Conservation (phyloP, 2,797 vertebrate genomes). For the Chromis chromis region DNA sequence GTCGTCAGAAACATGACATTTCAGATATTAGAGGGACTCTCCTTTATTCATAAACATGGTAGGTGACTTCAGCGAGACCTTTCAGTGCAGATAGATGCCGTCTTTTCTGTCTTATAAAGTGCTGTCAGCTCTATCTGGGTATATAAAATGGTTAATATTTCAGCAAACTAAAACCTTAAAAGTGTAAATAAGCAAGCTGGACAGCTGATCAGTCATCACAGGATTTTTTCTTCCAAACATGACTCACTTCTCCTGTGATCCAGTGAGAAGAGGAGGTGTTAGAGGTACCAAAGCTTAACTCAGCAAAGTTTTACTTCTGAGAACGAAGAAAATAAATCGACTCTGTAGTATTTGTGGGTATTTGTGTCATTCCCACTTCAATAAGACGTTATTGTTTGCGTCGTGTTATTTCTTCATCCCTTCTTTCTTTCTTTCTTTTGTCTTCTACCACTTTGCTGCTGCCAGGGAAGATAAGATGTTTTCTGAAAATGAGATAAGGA, state of each 20-base stretch:
- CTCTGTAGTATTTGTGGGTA: slow-evolving; percentile 16
- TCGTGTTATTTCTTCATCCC: slow-evolving; percentile 18
- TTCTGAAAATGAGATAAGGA: slow-evolving; percentile 85
- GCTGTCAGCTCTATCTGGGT: neutral
- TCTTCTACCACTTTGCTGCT: slow-evolving; percentile 49
- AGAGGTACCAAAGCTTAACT: slow-evolving; percentile 37
- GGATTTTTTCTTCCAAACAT: slow-evolving; percentile 19
- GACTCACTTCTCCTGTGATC: slow-evolving; percentile 52
- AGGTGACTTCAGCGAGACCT: too few relatives aligned
- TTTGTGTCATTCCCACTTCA: slow-evolving; percentile 47
- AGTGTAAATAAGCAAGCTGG: neutral
- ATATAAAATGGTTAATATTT: neutral
- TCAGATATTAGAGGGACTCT: slow-evolving; percentile 93
- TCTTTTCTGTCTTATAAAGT: slow-evolving; percentile 16
- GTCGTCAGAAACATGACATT: slow-evolving; percentile 94
- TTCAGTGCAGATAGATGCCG: slow-evolving; percentile 5
- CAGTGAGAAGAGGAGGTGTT: slow-evolving; percentile 46
- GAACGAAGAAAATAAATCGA: neutral
- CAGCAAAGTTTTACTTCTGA: slow-evolving; percentile 17
- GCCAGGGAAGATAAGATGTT: slow-evolving; percentile 82
- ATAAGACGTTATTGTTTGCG: slow-evolving; percentile 21
- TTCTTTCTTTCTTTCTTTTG: slow-evolving; percentile 53
- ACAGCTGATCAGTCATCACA: slow-evolving; percentile 23
- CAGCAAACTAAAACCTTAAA: slow-evolving; percentile 9
- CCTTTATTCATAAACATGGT: slow-evolving; percentile 94